Percentiles rank a stretch among this genome's conserved stretches.
Conservation (phyloP, 2,888 invertebrate species). For the Epistrophe eligans region DNA sequence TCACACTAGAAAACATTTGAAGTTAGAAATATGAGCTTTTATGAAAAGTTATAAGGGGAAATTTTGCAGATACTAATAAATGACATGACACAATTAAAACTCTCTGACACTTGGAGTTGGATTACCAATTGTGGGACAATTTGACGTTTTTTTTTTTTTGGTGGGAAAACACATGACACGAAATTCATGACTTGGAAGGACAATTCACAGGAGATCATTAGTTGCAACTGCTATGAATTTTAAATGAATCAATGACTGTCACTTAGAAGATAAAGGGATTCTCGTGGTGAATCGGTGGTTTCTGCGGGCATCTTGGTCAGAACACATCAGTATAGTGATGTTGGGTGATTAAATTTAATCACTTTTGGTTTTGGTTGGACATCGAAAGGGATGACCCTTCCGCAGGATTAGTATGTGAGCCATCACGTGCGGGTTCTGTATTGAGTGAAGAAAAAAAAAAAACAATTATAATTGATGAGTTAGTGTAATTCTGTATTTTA, state of each 20-base stretch:
- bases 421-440: conserved; percentile 43
- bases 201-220: conserved; percentile 53
- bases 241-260: conserved; percentile 48
- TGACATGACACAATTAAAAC: conserved; percentile 22
- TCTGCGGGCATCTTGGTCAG: conserved; percentile 21
- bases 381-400: conserved; percentile 23
- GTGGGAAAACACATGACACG: conserved; percentile 14
- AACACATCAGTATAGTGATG: neutral
- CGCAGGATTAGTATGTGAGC: conserved; percentile 3
- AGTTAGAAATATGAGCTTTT: conserved; percentile 17
- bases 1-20: conserved; percentile 3
- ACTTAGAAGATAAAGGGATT: conserved; percentile 48
- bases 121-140: conserved; percentile 24
- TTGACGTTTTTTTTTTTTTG: conserved; percentile 16
- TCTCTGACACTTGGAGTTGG: conserved; percentile 1
- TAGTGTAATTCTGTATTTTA: conserved; percentile 13
- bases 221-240: conserved; percentile 40
- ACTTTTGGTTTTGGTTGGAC: conserved; percentile 30
- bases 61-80: neutral
- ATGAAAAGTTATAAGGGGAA: neutral
- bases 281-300: conserved; percentile 40
- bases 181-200: conserved; percentile 51
- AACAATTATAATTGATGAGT: conserved; percentile 46
- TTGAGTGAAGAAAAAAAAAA: conserved; percentile 8
- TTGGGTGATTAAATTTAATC: conserved; percentile 55